Base-by-base conservation (phyloP, 2,888 invertebrate species). In the Myathropa florea region DNA sequence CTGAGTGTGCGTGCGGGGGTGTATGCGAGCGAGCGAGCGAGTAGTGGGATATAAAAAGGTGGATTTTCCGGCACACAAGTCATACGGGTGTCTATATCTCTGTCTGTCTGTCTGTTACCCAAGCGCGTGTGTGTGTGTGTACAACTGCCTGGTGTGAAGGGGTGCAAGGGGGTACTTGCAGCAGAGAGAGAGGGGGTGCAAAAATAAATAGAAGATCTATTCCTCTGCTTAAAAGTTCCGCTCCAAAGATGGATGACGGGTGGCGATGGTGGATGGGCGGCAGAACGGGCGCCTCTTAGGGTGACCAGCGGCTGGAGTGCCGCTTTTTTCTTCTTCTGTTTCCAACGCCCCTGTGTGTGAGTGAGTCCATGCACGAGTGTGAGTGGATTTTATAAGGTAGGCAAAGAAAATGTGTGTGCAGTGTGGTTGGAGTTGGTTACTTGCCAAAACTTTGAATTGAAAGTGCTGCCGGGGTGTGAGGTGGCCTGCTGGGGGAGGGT, bases 391-490 rank as follows among this genome's bases (percentile, higher is more conserved):
- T 18, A 46, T 82, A 82, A 85, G 85, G 85, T 85, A 85, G 85
- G 82, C 77, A 82, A 59, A 64, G 72, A 36, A 82, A 78, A 73
- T 77, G 72, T 82, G 77, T 82, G 82, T 82, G 82, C 73, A 78
- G 68, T 82, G 82, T 78, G 85, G 85, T 85, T 82, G 82, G 64
- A 85, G 82, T 82, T 82, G 83, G 86, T 86, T 86, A 86, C 86
- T 86, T 86, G 83, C 86, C 83, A 86, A 86, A 86, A 86, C 86
- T 86, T 86, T 86, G 86, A 86, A 86, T 86, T 83, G 86, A 83
- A 86, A 86, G 83, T 86, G 83, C 75, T 86, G 18, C 46, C 46
- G 46, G 46, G 7, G 46, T 46, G 46, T 46, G 46, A 46, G 46
- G 46, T 46, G 39, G 14, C 39, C 39, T n/a, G 18, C 39, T 4